phyloP scores from a whole-genome alignment of 2,888 invertebrate species.

The Chironomus riparius region DNA sequence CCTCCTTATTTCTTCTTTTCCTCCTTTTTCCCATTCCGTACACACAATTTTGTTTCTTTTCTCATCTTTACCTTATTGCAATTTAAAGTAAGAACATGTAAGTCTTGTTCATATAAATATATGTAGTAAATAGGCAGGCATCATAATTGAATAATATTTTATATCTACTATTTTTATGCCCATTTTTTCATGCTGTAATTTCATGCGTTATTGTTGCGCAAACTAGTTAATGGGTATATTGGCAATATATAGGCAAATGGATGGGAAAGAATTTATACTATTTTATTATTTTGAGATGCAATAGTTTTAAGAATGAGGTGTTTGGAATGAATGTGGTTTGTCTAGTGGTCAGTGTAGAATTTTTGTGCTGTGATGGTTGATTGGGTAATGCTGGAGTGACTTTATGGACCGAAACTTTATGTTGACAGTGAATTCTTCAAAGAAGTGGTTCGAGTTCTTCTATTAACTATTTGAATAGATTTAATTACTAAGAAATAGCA shows the following conservation, averaged over 20 bases:
- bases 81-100: background rate
- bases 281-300: background rate
- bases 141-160: slow-evolving; percentile 21
- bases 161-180: slow-evolving; percentile 14
- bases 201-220: slow-evolving; percentile 23
- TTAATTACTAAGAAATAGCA: too few relatives aligned
- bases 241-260: background rate
- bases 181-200: slow-evolving; percentile 8
- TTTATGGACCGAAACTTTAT: too few relatives aligned
- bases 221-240: slow-evolving; percentile 18
- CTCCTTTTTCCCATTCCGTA: too few relatives aligned
- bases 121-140: background rate
- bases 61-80: background rate
- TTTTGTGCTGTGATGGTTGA: background rate
- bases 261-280: slow-evolving; percentile 6
- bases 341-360: too few relatives aligned
- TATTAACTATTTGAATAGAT: too few relatives aligned
- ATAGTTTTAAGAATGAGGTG: too few relatives aligned
- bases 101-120: background rate
- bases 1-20: background rate
- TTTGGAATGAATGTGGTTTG: too few relatives aligned
- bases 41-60: too few relatives aligned
- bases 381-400: too few relatives aligned
- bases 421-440: too few relatives aligned
- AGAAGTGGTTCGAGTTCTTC: too few relatives aligned